Percentiles rank a stretch among this genome's conserved stretches.
Evolutionary conservation across 2,888 invertebrate species (phyloP).

Genomic region (Mythimna impura): DNA sequence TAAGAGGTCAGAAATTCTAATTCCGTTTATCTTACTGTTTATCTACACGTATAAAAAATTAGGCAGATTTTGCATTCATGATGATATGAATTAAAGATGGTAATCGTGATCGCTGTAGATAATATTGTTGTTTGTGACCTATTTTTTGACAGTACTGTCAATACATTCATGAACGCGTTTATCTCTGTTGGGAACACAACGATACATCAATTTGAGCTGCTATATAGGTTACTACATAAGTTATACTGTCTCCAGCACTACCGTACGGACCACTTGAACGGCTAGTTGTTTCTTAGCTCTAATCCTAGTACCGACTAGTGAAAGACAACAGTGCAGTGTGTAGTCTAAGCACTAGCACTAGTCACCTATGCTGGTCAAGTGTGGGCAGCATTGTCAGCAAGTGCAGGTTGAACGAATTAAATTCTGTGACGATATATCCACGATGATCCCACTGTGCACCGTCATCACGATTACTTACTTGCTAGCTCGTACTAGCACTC

Average conservation of each 20-base stretch:
- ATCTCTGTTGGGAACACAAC: not conserved
- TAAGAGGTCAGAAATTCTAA: constrained; percentile 54
- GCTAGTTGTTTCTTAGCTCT: not conserved
- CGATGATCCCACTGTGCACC: no score
- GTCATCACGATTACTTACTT: constrained; percentile 88
- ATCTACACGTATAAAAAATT: constrained; percentile 37
- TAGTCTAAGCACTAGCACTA: constrained; percentile 73
- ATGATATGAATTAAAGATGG: constrained; percentile 19
- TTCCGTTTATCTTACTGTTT: constrained; percentile 39
- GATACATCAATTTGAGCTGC: not conserved
- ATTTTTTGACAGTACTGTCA: constrained; percentile 1
- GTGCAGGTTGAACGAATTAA: constrained; percentile 94
- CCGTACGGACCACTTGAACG: not conserved
- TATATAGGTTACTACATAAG: not conserved
- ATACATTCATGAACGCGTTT: not conserved
- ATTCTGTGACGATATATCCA: constrained; percentile 80
- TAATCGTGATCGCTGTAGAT: constrained; percentile 12
- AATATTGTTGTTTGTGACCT: not conserved
- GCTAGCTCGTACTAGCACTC: constrained; percentile 95
- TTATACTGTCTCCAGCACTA: no score
- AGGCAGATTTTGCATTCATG: constrained; percentile 10
- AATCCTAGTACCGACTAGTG: no score
- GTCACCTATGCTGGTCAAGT: constrained; percentile 93
- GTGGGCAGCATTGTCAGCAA: constrained; percentile 94
- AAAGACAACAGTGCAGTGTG: no score